phyloP scores from a whole-genome alignment of 1,140 invertebrate species.

The Aphelenchoides besseyi region DNA sequence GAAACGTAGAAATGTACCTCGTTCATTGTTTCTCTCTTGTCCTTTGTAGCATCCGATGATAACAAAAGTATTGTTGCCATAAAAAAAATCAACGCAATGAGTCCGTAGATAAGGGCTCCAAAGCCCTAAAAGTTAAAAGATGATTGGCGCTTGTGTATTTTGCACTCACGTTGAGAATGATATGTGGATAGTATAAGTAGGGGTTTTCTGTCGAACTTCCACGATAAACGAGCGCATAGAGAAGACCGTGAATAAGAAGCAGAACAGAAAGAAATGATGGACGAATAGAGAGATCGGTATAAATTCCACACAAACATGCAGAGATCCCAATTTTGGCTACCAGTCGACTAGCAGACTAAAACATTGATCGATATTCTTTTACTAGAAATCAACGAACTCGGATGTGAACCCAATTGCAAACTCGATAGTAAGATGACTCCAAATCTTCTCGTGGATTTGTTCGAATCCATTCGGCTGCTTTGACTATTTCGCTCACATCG shows the following conservation, averaged over 20 bases:
- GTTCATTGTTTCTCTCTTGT: not conserved
- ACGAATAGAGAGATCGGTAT: not conserved
- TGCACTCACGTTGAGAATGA: not conserved
- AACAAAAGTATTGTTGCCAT: not conserved
- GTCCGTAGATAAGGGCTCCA: not conserved
- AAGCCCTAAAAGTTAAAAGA: not conserved
- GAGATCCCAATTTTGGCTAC: not conserved
- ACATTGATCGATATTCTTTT: not conserved
- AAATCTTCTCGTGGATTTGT: not conserved
- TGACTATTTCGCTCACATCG: not conserved
- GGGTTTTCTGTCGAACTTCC: not conserved
- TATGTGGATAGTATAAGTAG: slow-evolving; percentile 9
- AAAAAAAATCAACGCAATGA: slow-evolving; percentile 6
- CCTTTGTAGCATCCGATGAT: not conserved
- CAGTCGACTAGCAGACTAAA: not conserved
- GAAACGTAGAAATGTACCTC: not conserved
- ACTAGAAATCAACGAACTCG: not conserved
- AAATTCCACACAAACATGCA: not conserved
- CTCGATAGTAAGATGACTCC: not conserved
- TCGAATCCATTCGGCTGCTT: not conserved
- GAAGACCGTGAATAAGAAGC: not conserved
- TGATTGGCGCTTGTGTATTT: not conserved
- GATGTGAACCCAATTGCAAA: slow-evolving; percentile 6
- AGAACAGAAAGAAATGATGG: not conserved
- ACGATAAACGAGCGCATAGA: not conserved